Base-by-base conservation (phyloP, 2,113 vertebrate species). In the Trematomus loennbergii region DNA sequence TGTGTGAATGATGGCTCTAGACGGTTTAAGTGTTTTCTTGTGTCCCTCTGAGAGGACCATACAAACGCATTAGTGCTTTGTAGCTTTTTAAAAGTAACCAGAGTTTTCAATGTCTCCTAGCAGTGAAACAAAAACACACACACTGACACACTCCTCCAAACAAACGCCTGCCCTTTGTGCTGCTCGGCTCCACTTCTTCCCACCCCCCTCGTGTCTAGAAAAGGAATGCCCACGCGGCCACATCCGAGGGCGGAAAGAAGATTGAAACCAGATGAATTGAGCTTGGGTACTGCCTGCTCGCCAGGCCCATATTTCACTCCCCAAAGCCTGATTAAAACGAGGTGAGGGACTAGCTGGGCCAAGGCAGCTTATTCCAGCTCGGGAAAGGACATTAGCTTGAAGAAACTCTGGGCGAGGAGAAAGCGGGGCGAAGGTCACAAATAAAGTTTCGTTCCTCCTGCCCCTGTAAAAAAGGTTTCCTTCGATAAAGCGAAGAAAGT, bases 261-360 rank as follows among this genome's bases (percentile, higher is more conserved):
- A 95, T 94, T 95, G 94, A 94, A 94, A 94, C 90, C 94, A 95
- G 95, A 96, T 94, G 95, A 95, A 93, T 91, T 89, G 87, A 91
- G 84, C 73, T 79, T 43, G 80, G 88, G 89, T 92, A 79, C 81
- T 75, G 90, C 84, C 49, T 64, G 82, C 77, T 86, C 49, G 60
- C 85, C 83, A 84, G 87, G 87, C 86, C 92, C 73, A 91, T 93
- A 92, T 95, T 94, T 95, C 93, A 92, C 88, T 94, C 93, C 88
- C 88, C 81, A 70, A 92, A 91, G 92, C 72, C 90, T 94, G 93
- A 95, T 94, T 95, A 94, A 93, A 93, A 94, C 52, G 46, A 92
- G 89, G 89, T 81, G 90, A 69, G 64, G 92, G 52, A 54, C 82
- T 61, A 72, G 86, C 65, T 70, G 64, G 75, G 87, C 89, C 78